phyloP scores from a whole-genome alignment of 2,888 invertebrate species.

The Dusona sp. region DNA sequence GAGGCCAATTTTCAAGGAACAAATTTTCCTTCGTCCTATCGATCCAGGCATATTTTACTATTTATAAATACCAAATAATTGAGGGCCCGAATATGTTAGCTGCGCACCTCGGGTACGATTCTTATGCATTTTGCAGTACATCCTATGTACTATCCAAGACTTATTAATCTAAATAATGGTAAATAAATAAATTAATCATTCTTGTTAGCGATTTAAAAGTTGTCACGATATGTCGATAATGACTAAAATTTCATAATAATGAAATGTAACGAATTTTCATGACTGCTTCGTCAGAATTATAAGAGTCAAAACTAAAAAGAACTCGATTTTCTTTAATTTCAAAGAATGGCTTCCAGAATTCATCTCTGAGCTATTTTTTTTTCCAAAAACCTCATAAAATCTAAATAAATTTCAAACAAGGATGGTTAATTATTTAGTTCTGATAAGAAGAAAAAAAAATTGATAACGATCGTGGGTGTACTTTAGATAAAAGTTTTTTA shows the following conservation, averaged over 20 bases:
- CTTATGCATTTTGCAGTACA: constrained; percentile 40
- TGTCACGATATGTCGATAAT: not conserved
- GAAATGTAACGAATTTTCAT: not conserved
- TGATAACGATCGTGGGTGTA: constrained; percentile 30
- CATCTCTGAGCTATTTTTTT: not conserved
- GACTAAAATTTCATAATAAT: not conserved
- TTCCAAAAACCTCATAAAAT: not conserved
- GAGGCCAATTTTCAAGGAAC: not conserved
- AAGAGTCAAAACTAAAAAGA: not conserved
- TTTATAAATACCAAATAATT: not conserved
- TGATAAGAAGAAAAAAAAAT: constrained; percentile 21
- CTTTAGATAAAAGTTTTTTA: constrained; percentile 54
- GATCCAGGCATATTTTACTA: constrained; percentile 9
- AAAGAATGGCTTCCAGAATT: not conserved
- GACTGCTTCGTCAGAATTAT: not conserved
- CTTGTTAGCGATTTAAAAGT: not conserved
- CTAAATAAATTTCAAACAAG: not conserved
- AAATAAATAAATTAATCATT: constrained; percentile 31
- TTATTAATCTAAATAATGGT: constrained; percentile 51
- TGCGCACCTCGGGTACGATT: constrained; percentile 49
- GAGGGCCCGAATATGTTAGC: constrained; percentile 27
- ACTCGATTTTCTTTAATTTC: not conserved
- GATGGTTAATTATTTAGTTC: constrained; percentile 27
- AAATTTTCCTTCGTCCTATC: not conserved
- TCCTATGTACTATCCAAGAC: constrained; percentile 51